phyloP scores from a whole-genome alignment of 2,888 invertebrate genomes.

The Theretra japonica region DNA sequence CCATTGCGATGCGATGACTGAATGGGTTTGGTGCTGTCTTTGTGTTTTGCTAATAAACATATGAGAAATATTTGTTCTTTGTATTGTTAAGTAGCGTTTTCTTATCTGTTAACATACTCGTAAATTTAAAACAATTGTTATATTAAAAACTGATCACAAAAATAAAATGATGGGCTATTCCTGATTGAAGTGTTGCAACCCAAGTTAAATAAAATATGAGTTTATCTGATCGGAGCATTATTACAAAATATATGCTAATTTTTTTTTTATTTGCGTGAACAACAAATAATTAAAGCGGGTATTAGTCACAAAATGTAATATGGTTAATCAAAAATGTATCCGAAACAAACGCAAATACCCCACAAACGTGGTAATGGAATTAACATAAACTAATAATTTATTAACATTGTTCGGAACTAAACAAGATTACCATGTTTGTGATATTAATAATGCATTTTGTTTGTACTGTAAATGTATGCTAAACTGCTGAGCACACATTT shows the following conservation, averaged over 20 bases:
- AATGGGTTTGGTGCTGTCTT: constrained; percentile 9
- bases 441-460: constrained; percentile 65
- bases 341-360: constrained; percentile 29
- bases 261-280: too few species aligned
- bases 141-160: too few species aligned
- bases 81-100: too few species aligned
- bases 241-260: too few species aligned
- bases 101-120: too few species aligned
- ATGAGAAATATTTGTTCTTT: too few species aligned
- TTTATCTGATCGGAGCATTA: too few species aligned
- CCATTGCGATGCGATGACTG: constrained; percentile 40
- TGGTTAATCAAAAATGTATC: constrained; percentile 17
- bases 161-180: too few species aligned
- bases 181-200: too few species aligned
- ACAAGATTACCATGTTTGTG: constrained; percentile 63
- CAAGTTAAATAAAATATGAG: too few species aligned
- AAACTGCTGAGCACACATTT: constrained; percentile 52
- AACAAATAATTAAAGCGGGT: neutral
- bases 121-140: too few species aligned
- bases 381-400: constrained; percentile 49
- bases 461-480: constrained; percentile 54
- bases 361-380: constrained; percentile 38
- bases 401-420: constrained; percentile 46
- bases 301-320: neutral
- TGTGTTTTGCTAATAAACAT: neutral